Conservation (phyloP, 2,888 invertebrate species). For the Teinopalpus imperialis region DNA sequence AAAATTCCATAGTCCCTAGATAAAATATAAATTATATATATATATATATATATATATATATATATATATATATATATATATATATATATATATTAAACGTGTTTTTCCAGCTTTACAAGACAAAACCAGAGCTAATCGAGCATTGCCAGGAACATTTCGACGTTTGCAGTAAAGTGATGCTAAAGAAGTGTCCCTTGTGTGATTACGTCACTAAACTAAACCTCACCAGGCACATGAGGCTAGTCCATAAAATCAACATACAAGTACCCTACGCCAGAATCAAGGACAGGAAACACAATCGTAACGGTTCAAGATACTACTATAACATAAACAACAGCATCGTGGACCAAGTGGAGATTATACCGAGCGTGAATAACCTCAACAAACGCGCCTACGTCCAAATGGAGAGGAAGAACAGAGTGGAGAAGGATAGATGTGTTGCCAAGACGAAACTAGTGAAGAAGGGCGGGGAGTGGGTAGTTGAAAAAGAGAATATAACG, state of each 20-base stretch:
- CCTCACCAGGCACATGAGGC: slow-evolving; percentile 44
- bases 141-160: slow-evolving; percentile 64
- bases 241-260: slow-evolving; percentile 43
- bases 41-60: too few relatives aligned
- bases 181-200: slow-evolving; percentile 65
- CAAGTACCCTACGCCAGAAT: slow-evolving; percentile 40
- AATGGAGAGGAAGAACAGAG: slow-evolving; percentile 49
- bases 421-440: slow-evolving; percentile 39
- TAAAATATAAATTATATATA: too few relatives aligned
- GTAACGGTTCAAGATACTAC: slow-evolving; percentile 44
- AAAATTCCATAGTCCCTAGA: too few relatives aligned
- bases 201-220: slow-evolving; percentile 43
- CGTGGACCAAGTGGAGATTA: slow-evolving; percentile 49
- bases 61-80: too few relatives aligned
- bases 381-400: slow-evolving; percentile 51
- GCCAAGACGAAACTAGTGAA: slow-evolving; percentile 54
- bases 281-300: slow-evolving; percentile 39
- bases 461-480: slow-evolving; percentile 56
- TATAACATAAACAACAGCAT: slow-evolving; percentile 42
- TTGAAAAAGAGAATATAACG: slow-evolving; percentile 43
- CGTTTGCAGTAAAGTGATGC: slow-evolving; percentile 47
- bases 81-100: too few relatives aligned
- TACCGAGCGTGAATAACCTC: slow-evolving; percentile 58
- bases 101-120: slow-evolving; percentile 56
- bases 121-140: slow-evolving; percentile 46